These are phyloP conservation scores for Sylvia borin DNA, from an alignment of 2,797 vertebrate species.

Conservation along the genomic window DNA sequence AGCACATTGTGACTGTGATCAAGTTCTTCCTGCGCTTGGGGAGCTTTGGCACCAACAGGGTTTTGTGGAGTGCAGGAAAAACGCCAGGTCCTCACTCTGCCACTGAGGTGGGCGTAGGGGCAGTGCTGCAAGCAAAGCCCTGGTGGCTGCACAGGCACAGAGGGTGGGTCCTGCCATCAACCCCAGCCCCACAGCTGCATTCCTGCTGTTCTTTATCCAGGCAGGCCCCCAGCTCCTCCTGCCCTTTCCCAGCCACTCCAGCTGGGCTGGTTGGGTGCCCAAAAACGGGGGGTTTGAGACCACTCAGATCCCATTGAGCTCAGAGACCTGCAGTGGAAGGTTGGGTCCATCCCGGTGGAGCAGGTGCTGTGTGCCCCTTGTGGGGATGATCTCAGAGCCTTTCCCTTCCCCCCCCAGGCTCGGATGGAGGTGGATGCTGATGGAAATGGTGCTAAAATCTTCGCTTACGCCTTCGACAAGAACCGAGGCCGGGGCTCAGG, in stretches of 20 bases:
- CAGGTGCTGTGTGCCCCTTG: rapidly evolving
- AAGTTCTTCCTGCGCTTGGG: rapidly evolving
- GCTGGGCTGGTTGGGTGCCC: not conserved
- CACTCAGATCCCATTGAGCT: not conserved
- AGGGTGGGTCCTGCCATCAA: not conserved
- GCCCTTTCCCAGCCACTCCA: not conserved
- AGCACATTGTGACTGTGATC: rapidly evolving
- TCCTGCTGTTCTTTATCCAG: not conserved
- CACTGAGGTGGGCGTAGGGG: not conserved
- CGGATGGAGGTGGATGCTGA: conserved; percentile 99
- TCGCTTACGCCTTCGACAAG: conserved; percentile 98
- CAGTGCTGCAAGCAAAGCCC: not conserved
- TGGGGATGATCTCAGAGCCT: not conserved
- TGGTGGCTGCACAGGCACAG: not conserved
- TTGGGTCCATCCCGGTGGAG: rapidly evolving
- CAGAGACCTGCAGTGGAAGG: not conserved
- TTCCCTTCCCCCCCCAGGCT: conserved; percentile 77
- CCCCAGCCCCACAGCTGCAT: not conserved
- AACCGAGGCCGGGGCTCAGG: conserved; percentile 93
- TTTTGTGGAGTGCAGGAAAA: rapidly evolving
- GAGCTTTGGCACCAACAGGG: rapidly evolving
- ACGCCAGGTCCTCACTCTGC: not conserved
- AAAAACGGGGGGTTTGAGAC: not conserved
- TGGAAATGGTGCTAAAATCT: conserved; percentile 98
- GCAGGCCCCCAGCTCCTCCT: not conserved